Evolutionary conservation across 2,888 invertebrate genomes (phyloP), one percentile per base, ranked within the genome.

Genomic region (Rhingia campestris): DNA sequence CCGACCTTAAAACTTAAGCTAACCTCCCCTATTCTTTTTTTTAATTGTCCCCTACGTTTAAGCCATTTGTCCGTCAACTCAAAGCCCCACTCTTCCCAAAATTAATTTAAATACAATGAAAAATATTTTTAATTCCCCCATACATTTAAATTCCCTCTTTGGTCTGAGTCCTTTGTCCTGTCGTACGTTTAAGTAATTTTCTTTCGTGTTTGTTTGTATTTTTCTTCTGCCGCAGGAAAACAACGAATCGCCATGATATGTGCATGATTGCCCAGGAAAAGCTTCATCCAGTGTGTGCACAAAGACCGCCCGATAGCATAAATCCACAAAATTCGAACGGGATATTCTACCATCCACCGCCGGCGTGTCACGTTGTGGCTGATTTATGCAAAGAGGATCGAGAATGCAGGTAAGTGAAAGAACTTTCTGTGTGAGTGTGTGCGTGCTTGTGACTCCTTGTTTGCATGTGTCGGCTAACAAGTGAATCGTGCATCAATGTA

Each of bases 181-280:
- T 35, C n/a, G 2, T 12, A 6, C 12, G 22, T 47, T 69, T 30
- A 58, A 70, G 3, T 32, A 22, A 43, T n/a, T 5, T 39, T 43
- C 22, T n/a, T 53, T 58, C n/a, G 35, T 45, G n/a, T 61, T 35
- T 12, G 6, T 35, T 58, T 43, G 0, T 49, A 2, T 59, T 49
- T 35, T 9, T 39, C 58, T 64, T 43, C 74, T 82, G 86, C 7
- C 22, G 4, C 90, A 97, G 97, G 92, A 97, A 97, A 94, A 95
- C 96, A 41, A 95, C 96, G 89, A 95, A 95, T 92, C 95, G 95
- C 88, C 95, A 96, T 90, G 97, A 97, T 90, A 95, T 95, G 86
- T 98, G 97, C 92, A 94, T 97, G 93, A 94, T 96, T 88, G 97
- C 97, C 84, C 97, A 97, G 92, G 96, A 97, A 91, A 95, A 96